Percentiles rank a stretch among this genome's conserved stretches.
These are phyloP conservation scores for Mayetiola destructor DNA, from an alignment of 2,888 invertebrate genomes.

Conservation along the genomic window DNA sequence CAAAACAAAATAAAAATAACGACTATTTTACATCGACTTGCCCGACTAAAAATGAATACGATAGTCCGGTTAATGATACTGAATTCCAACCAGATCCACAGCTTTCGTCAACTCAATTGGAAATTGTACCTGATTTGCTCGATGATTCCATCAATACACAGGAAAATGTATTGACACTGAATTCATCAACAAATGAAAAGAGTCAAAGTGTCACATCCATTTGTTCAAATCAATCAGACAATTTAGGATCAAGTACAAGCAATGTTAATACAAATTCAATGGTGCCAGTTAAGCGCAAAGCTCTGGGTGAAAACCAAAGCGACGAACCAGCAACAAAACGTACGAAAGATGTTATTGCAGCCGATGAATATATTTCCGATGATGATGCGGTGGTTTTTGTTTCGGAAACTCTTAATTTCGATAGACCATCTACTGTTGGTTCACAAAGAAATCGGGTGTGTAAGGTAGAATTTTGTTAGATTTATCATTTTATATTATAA, in stretches of 20 bases:
- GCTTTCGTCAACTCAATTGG: background rate
- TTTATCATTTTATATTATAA: no score
- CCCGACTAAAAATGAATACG: background rate
- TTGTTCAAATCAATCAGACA: background rate
- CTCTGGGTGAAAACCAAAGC: background rate
- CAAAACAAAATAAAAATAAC: no score
- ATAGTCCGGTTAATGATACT: background rate
- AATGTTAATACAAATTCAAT: background rate
- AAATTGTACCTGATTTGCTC: background rate
- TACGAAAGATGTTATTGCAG: background rate
- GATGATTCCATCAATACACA: background rate
- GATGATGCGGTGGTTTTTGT: constrained; percentile 5
- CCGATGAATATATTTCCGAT: background rate
- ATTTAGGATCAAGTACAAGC: background rate
- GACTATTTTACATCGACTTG: no score
- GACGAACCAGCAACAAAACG: background rate
- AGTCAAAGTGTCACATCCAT: background rate
- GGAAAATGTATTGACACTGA: background rate
- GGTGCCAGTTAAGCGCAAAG: background rate
- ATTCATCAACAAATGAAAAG: background rate
- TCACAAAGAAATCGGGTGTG: no score
- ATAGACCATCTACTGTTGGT: no score
- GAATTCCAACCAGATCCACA: background rate
- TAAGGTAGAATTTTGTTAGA: no score
- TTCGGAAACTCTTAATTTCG: background rate